These are phyloP conservation scores for Perca schrenkii DNA, from an alignment of 2,113 vertebrate species.

Conservation along the genomic window DNA sequence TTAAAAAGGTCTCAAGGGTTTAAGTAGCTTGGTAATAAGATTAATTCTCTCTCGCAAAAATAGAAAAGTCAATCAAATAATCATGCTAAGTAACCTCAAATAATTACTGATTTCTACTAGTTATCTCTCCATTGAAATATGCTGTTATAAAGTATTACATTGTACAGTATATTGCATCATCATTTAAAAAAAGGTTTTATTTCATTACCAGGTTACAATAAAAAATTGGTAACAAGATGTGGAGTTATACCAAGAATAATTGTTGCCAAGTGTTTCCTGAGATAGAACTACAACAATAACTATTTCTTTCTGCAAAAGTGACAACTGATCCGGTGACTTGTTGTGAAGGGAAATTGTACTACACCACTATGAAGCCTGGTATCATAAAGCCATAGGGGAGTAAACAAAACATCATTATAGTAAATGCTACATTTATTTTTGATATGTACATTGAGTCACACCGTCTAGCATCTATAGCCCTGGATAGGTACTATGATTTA, in stretches of 20 bases:
- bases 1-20: not conserved
- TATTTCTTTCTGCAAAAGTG: constrained; percentile 2
- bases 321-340: not conserved
- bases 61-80: not conserved
- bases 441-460: not conserved
- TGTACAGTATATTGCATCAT: not conserved
- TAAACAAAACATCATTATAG: no score
- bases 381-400: not conserved
- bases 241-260: not conserved
- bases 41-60: not conserved
- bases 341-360: no score
- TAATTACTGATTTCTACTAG: not conserved
- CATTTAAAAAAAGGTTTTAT: not conserved
- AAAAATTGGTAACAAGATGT: not conserved
- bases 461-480: not conserved
- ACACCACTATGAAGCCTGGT: no score
- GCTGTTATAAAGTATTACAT: no score
- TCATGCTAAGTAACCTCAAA: not conserved
- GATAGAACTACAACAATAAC: not conserved
- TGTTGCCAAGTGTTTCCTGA: not conserved
- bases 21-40: not conserved
- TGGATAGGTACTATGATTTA: not conserved
- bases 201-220: not conserved
- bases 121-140: not conserved
- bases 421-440: no score